Evolutionary conservation across 2,888 invertebrate species (phyloP), one percentile per base, ranked within the genome.

Genomic region (Orthosia gothica): DNA sequence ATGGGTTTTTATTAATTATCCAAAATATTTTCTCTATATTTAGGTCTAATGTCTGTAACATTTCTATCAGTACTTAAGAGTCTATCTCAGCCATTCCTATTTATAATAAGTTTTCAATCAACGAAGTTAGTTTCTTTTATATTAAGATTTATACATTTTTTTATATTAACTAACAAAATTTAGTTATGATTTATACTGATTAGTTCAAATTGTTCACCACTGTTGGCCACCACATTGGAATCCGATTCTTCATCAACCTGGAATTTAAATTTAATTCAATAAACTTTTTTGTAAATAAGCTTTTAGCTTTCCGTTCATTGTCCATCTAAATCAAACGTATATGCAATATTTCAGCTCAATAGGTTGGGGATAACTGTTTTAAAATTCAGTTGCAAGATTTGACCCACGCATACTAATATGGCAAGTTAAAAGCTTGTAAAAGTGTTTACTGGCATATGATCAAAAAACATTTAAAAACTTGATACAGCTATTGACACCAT

Each of bases 201-300:
- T 86, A 85, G 85, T 87, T 87, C 81, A 83, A 85, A 87, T 50
- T 81, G 47, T 64, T 85, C 72, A 72, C 63, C 75, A 76, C 52
- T 55, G 47, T 82, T 57, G 13, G 16, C 50, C 20, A 26, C 77
- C 72, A 77, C 74, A 62, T 79, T 78, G 78, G 23, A 63, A 64
- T 59, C 4, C 11, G 3, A 45, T 16, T 55, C 3, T 55, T 16
- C 13, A 47, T 13, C 5, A 40, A 52, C 45, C 7, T 26, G 3
- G 12, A 45, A 58, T 52, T 58, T 18, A 5, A 18, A 18, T 9
- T n/a, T n/a, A n/a, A n/a, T n/a, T n/a, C n/a, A n/a, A 40, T 40
- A 40, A 40, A 40, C 40, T 40, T 40, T 40, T 40, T 40, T 40
- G 40, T 40, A 40, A 40, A 40, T 9, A 40, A 40, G 32, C 32